These are phyloP conservation scores for Venturia canescens DNA, from an alignment of 1,140 invertebrate genomes.

Conservation along the genomic window DNA sequence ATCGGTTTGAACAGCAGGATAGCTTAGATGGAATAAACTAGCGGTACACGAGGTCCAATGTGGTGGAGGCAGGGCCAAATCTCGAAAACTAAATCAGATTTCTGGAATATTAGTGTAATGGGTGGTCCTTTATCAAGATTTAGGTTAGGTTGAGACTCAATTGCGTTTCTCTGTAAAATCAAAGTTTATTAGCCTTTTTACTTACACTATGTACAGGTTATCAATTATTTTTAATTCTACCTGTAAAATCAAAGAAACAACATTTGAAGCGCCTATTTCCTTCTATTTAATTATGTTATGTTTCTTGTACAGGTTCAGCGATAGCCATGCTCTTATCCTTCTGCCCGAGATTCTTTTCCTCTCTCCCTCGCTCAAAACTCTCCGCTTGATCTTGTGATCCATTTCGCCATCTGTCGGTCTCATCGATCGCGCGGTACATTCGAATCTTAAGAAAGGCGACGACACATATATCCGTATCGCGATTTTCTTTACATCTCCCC, in stretches of 20 bases:
- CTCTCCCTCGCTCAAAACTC: background rate
- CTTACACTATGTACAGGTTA: conserved; percentile 30
- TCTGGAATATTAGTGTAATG: too few relatives aligned
- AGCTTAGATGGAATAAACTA: too few relatives aligned
- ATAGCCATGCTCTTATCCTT: background rate
- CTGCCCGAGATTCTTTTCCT: background rate
- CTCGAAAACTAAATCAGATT: too few relatives aligned
- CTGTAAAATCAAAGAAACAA: conserved; percentile 48
- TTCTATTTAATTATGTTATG: too few relatives aligned
- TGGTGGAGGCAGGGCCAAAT: too few relatives aligned
- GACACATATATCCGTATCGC: conserved; percentile 31
- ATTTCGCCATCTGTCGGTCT: conserved; percentile 14
- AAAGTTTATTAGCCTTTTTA: conserved; percentile 27
- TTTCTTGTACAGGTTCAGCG: conserved; percentile 7
- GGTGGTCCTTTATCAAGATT: conserved; percentile 43
- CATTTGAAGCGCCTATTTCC: conserved; percentile 42
- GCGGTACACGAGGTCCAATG: too few relatives aligned
- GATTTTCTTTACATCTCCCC: conserved; percentile 45
- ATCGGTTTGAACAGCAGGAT: too few relatives aligned
- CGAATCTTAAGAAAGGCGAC: background rate
- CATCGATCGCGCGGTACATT: conserved; percentile 17
- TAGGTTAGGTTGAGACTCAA: conserved; percentile 54
- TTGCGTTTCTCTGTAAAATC: conserved; percentile 46
- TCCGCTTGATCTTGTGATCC: background rate
- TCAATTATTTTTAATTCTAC: conserved; percentile 17